Conservation (phyloP, 2,113 vertebrate species). For the Pholis gunnellus region DNA sequence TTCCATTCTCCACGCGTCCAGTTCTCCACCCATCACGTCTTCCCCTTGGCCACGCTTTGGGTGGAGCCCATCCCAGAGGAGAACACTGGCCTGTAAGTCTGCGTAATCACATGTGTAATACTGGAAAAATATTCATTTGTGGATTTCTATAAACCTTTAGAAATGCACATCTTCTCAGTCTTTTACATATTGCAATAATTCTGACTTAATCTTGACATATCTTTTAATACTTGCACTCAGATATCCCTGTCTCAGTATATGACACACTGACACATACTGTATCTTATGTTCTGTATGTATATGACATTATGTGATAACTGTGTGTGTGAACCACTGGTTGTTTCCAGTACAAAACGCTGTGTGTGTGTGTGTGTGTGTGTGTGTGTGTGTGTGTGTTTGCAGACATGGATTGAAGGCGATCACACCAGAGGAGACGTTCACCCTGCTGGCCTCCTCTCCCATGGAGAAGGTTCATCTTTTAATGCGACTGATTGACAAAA, state of each 20-base stretch:
- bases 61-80: conserved; percentile 95
- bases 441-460: conserved; percentile 90
- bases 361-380: no score
- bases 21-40: conserved; percentile 99
- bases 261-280: no score
- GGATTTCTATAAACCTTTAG: neutral
- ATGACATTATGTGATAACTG: no score
- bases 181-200: neutral
- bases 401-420: conserved; percentile 95
- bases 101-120: no score
- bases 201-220: neutral
- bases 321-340: no score
- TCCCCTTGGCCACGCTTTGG: conserved; percentile 95
- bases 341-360: no score
- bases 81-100: conserved; percentile 73
- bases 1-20: conserved; percentile 60
- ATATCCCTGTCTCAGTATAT: no score
- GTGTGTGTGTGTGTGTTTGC: neutral
- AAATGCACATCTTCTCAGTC: neutral
- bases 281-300: no score
- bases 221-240: no score
- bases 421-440: conserved; percentile 95
- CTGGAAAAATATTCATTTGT: neutral
- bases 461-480: conserved; percentile 90
- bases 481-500: neutral